Evolutionary conservation across 2,888 invertebrate genomes (phyloP).

Genomic region (Stramonita haemastoma): DNA sequence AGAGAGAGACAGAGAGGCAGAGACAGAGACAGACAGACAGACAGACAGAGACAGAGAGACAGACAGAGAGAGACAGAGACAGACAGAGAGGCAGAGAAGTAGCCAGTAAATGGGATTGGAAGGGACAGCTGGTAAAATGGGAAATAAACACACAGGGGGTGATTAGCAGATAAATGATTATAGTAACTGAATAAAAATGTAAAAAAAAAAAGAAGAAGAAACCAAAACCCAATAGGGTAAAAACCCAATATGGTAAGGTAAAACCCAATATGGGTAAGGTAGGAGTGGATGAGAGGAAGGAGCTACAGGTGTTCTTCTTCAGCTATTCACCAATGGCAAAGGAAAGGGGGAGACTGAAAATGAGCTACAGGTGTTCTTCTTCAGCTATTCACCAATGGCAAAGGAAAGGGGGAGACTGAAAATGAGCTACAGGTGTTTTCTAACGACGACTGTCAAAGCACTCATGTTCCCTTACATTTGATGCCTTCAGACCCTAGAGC

Average conservation of each 20-base stretch:
- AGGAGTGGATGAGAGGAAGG: neutral
- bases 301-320: neutral
- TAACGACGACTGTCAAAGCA: neutral
- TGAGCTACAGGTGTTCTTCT: neutral
- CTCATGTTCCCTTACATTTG: slow-evolving; percentile 12
- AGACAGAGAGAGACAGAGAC: neutral
- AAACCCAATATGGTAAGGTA: too few species aligned
- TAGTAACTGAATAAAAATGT: too few species aligned
- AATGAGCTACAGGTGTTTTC: neutral
- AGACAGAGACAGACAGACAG: neutral
- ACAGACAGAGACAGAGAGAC: neutral
- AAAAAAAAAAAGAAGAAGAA: neutral
- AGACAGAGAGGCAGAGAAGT: neutral
- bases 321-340: too few species aligned
- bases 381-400: too few species aligned
- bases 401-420: neutral
- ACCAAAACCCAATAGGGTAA: too few species aligned
- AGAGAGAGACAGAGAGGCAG: too few species aligned
- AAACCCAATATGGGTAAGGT: neutral
- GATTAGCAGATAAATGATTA: neutral
- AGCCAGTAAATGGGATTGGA: neutral
- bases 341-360: neutral
- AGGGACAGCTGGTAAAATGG: neutral
- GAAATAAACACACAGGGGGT: neutral
- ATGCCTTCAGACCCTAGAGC: neutral